Percentiles rank a stretch among this genome's conserved stretches.
phyloP scores from a whole-genome alignment of 2,797 vertebrate species.

The Craterocephalus amniculus region DNA sequence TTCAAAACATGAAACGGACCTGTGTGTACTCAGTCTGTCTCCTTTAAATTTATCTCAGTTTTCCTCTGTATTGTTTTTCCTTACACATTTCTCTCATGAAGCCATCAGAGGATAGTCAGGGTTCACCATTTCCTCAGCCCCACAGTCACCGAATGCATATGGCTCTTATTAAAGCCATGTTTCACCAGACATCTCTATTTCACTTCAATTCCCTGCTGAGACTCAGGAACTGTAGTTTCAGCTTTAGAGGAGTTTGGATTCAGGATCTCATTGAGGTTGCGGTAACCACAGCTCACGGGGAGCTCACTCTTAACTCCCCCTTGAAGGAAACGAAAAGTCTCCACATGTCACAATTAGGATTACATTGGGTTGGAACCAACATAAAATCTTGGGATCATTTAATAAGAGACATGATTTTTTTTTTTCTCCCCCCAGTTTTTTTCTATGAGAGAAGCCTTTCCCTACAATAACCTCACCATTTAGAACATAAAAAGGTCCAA shows the following conservation, averaged over 20 bases:
- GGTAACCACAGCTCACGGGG: conserved; percentile 54
- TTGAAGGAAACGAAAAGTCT: conserved; percentile 45
- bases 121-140: conserved; percentile 54
- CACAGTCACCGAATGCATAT: conserved; percentile 70
- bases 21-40: conserved; percentile 46
- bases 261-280: conserved; percentile 56
- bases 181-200: conserved; percentile 73
- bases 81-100: conserved; percentile 68
- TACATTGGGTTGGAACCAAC: conserved; percentile 34
- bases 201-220: conserved; percentile 68
- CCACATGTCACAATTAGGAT: conserved; percentile 52
- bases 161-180: conserved; percentile 79
- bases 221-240: conserved; percentile 62
- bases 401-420: conserved; percentile 31
- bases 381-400: conserved; percentile 28
- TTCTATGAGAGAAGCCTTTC: conserved; percentile 5
- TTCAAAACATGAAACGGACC: conserved; percentile 31
- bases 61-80: conserved; percentile 63
- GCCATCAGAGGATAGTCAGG: conserved; percentile 57
- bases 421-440: conserved; percentile 8
- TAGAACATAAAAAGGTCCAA: conserved; percentile 4
- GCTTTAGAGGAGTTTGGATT: conserved; percentile 57
- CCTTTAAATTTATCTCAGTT: conserved; percentile 59
- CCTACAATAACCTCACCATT: not conserved
- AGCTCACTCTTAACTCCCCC: conserved; percentile 17